These are phyloP conservation scores for Xenopus laevis DNA, from an alignment of 2,113 vertebrate genomes.

Conservation along the genomic window DNA sequence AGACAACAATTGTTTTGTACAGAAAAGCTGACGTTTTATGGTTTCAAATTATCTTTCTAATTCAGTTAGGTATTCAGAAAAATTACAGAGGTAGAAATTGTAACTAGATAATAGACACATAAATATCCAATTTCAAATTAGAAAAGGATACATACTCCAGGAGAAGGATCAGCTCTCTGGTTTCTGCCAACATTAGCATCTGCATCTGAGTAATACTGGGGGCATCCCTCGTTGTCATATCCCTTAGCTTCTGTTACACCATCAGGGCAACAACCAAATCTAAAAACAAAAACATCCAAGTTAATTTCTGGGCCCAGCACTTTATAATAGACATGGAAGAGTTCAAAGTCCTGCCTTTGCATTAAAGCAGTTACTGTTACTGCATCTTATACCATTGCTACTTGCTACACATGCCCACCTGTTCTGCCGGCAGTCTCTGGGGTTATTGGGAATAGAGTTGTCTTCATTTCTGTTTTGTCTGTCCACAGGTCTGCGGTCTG, in stretches of 20 bases:
- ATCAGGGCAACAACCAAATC: constrained; percentile 87
- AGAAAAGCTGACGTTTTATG: too few relatives aligned
- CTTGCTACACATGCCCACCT: constrained; percentile 63
- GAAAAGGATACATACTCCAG: constrained; percentile 61
- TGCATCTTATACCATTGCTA: too few relatives aligned
- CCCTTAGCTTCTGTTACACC: constrained; percentile 73
- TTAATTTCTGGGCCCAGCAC: not conserved
- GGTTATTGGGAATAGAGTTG: not conserved
- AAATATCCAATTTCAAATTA: too few relatives aligned
- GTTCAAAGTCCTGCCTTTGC: not conserved
- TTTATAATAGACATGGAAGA: not conserved
- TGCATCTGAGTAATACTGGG: constrained; percentile 37
- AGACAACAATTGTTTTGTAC: too few relatives aligned
- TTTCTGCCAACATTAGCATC: constrained; percentile 44
- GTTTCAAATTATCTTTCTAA: too few relatives aligned
- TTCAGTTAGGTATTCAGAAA: too few relatives aligned
- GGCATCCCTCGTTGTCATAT: constrained; percentile 74
- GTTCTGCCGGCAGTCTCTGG: constrained; percentile 61
- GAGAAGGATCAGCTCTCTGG: constrained; percentile 39
- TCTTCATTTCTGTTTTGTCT: not conserved
- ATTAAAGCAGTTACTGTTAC: too few relatives aligned
- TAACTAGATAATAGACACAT: too few relatives aligned
- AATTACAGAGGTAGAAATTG: too few relatives aligned
- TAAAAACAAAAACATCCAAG: constrained; percentile 46
- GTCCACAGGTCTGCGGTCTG: not conserved